Evolutionary conservation across 1,140 invertebrate genomes (phyloP), one percentile per base, ranked within the genome.

Genomic region (Mya arenaria): DNA sequence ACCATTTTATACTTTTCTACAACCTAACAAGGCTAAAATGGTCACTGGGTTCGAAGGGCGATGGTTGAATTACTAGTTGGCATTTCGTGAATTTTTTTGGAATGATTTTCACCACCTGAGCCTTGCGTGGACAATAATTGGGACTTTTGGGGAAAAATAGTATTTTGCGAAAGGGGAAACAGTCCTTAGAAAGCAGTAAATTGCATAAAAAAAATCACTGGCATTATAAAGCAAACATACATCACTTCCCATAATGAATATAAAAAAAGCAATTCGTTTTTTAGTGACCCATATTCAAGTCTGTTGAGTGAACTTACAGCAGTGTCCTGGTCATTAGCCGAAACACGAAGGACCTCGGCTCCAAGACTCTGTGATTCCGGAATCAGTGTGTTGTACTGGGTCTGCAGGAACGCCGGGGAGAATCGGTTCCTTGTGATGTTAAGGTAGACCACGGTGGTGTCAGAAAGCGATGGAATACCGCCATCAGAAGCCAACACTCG

Each of bases 381-480:
- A 19, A 88, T 80, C 5, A 44, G 10, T 5, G 32, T 17, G 3
- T 15, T 39, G 34, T 78, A 83, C 8, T 39, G 41, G 1, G 52
- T 56, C 2, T 15, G 63, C 23, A 34, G 41, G 58, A 88, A 88
- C 17, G 66, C 28, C 36, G 87, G 87, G 15, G 84, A 36, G 28
- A 79, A 82, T 0, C 82, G 62, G 66, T 88, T 88, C n/a, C 85
- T 48, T 15, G 84, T 84, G 32, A 88, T 73, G 63, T 80, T 85
- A 4, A 88, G 81, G n/a, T 62, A 77, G 17, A 88, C 85, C n/a
- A 95, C 97, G 28, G 96, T 96, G 5, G 95, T 96, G 4, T 97
- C 96, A 58, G 96, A 96, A n/a, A 80, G 77, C 5, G 60, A 34
- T 34, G 87, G 86, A 23, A 71, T 81, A 30, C 80, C 77, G 4